Conservation (phyloP, 2,113 vertebrate genomes). For the Psittacara wagleri region DNA sequence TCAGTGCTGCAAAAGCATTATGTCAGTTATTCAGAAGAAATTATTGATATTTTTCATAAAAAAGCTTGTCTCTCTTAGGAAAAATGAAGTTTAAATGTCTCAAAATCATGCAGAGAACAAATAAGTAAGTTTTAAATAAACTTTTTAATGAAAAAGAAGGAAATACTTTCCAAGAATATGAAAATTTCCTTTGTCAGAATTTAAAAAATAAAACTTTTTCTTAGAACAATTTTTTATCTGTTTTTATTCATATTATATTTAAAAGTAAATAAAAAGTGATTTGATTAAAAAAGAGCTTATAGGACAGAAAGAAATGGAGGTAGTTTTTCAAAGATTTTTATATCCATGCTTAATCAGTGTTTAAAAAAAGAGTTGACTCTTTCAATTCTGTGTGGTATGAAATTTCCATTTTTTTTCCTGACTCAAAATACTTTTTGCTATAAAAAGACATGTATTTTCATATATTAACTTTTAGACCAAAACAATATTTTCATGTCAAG, state of each 20-base stretch:
- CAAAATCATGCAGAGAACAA: neutral
- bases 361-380: neutral
- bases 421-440: neutral
- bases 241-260: neutral
- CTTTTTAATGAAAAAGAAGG: neutral
- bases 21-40: neutral
- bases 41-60: neutral
- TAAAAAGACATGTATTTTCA: neutral
- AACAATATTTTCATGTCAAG: neutral
- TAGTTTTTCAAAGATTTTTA: neutral
- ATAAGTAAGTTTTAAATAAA: neutral
- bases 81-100: neutral
- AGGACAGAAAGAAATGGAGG: rapidly evolving
- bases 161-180: neutral
- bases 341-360: neutral
- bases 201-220: neutral
- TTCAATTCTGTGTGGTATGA: neutral
- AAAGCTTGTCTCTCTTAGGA: neutral
- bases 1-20: neutral
- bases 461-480: neutral
- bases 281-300: neutral
- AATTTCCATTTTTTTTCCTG: neutral
- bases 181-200: neutral
- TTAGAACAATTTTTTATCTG: neutral
- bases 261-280: neutral